Evolutionary conservation across 2,113 vertebrate species (phyloP).

Genomic region (Glaucidium brasilianum): DNA sequence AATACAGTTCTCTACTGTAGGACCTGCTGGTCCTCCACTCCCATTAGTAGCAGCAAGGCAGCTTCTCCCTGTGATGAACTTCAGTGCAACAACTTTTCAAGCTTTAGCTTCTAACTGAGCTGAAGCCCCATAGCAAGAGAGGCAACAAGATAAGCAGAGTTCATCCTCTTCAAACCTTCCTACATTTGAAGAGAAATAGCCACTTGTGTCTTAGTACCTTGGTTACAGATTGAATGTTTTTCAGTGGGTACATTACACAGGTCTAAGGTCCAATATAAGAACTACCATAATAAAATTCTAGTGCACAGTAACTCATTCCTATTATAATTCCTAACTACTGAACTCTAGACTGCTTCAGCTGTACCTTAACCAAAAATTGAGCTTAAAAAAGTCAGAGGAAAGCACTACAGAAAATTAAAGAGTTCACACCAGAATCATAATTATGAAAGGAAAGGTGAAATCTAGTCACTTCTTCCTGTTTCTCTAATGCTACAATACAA

Average conservation of each 20-base stretch:
- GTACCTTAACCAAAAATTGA: not conserved
- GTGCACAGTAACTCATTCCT: not conserved
- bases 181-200: not conserved
- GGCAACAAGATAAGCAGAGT: not conserved
- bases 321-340: not conserved
- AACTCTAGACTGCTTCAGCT: not conserved
- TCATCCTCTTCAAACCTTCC: not conserved
- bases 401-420: not conserved
- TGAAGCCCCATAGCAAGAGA: not conserved
- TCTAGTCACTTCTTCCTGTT: not conserved
- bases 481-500: not conserved
- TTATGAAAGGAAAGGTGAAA: not conserved
- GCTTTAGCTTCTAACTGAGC: not conserved
- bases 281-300: not conserved
- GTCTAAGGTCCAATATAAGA: not conserved
- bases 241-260: not conserved
- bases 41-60: not conserved
- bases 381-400: not conserved
- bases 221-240: not conserved
- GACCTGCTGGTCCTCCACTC: not conserved
- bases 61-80: not conserved
- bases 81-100: not conserved
- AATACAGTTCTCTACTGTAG: not conserved
- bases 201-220: not conserved
- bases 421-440: not conserved